phyloP scores from a whole-genome alignment of 2,113 vertebrate genomes.

The Muscicapa adusta region DNA sequence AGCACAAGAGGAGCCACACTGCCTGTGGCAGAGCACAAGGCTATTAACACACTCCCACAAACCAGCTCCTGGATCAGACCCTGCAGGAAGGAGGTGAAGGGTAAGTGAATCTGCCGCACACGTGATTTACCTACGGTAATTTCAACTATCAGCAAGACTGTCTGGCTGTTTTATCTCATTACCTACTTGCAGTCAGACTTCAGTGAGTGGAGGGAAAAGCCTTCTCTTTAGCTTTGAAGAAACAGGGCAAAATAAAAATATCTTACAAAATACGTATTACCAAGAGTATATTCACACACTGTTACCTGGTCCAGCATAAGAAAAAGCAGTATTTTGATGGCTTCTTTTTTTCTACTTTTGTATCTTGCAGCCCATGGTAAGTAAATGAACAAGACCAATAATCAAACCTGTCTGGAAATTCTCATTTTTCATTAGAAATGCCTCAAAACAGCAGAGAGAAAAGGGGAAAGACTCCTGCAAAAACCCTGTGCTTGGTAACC shows the following conservation, averaged over 20 bases:
- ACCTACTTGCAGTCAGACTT: not conserved
- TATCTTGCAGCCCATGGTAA: not conserved
- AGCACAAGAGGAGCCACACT: not conserved
- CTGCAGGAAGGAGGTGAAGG: constrained; percentile 31
- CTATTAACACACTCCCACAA: not conserved
- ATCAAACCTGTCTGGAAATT: not conserved
- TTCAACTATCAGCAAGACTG: not conserved
- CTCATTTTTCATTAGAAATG: not conserved
- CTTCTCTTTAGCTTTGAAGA: not conserved
- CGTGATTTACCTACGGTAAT: not conserved
- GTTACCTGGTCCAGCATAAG: too few species aligned
- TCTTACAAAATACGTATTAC: not conserved
- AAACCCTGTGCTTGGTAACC: not conserved
- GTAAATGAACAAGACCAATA: not conserved
- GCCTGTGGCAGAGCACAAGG: not conserved
- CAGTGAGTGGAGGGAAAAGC: not conserved
- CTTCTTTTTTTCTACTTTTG: accelerated
- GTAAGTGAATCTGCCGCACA: not conserved
- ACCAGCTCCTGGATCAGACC: not conserved
- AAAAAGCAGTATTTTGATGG: not conserved
- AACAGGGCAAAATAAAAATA: not conserved
- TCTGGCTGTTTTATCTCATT: not conserved
- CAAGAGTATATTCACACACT: not conserved
- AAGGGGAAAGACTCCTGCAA: not conserved
- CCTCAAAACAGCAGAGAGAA: not conserved